A percentile compares a stretch with the other conserved stretches of the same genome.
Evolutionary conservation across 2,888 invertebrate genomes (phyloP).

Genomic region (Pachydiplax longipennis): DNA sequence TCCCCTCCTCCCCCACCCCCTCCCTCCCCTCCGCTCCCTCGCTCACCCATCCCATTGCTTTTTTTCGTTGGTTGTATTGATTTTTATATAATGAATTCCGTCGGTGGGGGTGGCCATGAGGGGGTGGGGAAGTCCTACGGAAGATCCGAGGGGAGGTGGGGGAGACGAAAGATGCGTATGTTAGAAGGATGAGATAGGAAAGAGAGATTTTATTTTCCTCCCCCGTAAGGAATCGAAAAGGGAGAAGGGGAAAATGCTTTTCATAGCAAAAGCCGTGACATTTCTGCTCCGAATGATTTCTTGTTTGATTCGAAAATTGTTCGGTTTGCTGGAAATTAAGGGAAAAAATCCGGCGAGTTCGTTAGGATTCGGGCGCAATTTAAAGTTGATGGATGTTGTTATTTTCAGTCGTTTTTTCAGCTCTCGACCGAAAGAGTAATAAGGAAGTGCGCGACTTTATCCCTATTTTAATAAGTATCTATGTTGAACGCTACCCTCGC

Average conservation of each 20-base stretch:
- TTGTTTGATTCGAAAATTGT: slow-evolving; percentile 1
- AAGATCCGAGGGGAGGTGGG: no score
- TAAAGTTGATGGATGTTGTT: not conserved
- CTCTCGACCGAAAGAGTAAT: no score
- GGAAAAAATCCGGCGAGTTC: not conserved
- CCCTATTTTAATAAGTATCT: no score
- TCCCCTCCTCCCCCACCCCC: not conserved
- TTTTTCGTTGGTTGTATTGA: slow-evolving; percentile 35
- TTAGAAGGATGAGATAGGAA: not conserved
- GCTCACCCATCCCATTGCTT: slow-evolving; percentile 22
- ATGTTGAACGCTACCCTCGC: no score
- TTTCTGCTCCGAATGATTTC: not conserved
- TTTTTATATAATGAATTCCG: slow-evolving; percentile 42
- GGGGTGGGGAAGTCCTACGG: not conserved
- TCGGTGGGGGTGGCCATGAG: slow-evolving; percentile 30
- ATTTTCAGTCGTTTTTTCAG: not conserved
- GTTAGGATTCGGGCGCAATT: not conserved
- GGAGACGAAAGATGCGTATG: not conserved
- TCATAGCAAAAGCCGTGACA: not conserved
- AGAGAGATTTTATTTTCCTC: not conserved
- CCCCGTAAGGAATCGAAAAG: not conserved
- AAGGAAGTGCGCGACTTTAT: no score
- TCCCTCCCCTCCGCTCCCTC: not conserved
- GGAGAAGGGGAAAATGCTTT: not conserved
- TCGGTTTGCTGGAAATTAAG: not conserved